Conservation (phyloP, 2,797 vertebrate genomes). For the Platyrinchus mystaceus region DNA sequence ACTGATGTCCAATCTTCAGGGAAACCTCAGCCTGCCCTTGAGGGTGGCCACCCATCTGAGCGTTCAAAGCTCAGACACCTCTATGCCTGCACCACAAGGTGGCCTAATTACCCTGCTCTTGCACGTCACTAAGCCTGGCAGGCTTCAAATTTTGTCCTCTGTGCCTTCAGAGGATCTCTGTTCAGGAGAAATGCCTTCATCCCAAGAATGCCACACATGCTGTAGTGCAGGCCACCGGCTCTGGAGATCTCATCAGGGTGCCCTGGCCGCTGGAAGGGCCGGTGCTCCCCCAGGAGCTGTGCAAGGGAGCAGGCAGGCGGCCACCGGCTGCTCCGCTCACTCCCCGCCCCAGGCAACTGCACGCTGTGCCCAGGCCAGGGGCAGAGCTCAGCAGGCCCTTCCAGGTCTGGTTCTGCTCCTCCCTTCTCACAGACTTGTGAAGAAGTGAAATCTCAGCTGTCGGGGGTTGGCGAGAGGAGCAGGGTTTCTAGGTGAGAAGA, state of each 20-base stretch:
- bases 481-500: constrained; percentile 63
- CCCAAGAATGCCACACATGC: rapidly evolving
- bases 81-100: neutral
- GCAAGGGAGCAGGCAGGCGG: neutral
- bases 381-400: neutral
- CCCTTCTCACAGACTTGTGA: neutral
- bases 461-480: constrained; percentile 30
- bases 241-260: neutral
- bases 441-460: constrained; percentile 39
- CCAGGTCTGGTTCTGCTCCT: neutral
- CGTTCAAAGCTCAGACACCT: neutral
- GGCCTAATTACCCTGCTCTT: neutral
- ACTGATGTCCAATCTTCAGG: neutral
- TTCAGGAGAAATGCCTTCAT: neutral
- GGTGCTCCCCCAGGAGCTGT: neutral
- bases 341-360: neutral
- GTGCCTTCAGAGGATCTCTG: neutral
- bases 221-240: neutral
- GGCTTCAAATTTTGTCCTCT: neutral
- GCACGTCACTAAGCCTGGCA: neutral
- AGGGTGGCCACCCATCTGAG: neutral
- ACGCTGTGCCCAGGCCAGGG: neutral
- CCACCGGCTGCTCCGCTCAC: rapidly evolving
- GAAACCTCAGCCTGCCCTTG: neutral
- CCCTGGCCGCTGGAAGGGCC: neutral